Conservation (phyloP, 2,888 invertebrate genomes). For the Cepaea hortensis region DNA sequence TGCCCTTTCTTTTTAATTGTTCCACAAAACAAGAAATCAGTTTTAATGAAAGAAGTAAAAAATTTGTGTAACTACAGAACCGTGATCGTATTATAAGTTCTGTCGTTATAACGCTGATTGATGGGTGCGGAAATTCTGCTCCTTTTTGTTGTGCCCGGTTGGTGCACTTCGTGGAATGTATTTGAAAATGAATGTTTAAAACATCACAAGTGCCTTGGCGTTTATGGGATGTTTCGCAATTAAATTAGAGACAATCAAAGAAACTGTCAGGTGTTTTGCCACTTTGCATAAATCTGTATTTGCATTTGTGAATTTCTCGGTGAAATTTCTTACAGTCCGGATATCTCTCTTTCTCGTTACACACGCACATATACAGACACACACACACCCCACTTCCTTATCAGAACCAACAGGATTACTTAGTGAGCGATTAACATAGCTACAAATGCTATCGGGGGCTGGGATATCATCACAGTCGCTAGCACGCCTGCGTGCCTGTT, state of each 20-base stretch:
- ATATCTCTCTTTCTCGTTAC: not conserved
- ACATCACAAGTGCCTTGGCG: constrained; percentile 14
- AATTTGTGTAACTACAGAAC: constrained; percentile 2
- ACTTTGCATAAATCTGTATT: constrained; percentile 44
- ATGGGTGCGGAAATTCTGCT: not conserved
- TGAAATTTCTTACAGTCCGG: not conserved
- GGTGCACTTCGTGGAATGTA: constrained; percentile 3
- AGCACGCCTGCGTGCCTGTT: too few relatives aligned
- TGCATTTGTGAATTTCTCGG: constrained; percentile 22
- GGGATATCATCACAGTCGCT: too few relatives aligned
- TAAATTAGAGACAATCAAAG: constrained; percentile 34
- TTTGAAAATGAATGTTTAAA: constrained; percentile 29
- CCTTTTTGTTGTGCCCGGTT: not conserved
- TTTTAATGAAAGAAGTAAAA: constrained; percentile 23
- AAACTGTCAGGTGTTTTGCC: constrained; percentile 32
- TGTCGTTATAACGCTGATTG: constrained; percentile 14
- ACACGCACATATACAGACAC: not conserved
- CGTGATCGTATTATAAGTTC: constrained; percentile 5
- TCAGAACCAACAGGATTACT: too few relatives aligned
- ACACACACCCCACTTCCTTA: too few relatives aligned
- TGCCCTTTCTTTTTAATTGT: not conserved
- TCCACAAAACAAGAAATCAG: constrained; percentile 15
- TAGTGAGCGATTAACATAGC: too few relatives aligned
- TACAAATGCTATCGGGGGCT: too few relatives aligned
- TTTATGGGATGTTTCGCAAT: constrained; percentile 31